These are phyloP conservation scores for Stenotaenia linearis DNA, from an alignment of 2,888 invertebrate genomes.

Conservation along the genomic window DNA sequence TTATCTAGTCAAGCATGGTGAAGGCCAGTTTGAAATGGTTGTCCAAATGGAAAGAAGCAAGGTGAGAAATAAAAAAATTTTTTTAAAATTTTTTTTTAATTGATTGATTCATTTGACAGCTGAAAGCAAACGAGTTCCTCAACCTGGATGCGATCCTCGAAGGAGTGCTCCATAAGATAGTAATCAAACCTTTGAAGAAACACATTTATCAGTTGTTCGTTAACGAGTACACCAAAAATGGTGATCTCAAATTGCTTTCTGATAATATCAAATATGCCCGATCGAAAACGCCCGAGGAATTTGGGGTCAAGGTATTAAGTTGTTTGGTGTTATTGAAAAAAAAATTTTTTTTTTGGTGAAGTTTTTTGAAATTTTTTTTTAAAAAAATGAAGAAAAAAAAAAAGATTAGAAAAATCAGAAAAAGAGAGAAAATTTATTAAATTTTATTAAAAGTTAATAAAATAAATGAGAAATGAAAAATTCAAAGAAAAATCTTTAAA, in stretches of 20 bases:
- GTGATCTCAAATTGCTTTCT: constrained; percentile 47
- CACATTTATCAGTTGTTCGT: constrained; percentile 75
- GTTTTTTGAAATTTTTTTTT: too few species aligned
- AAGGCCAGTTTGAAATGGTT: constrained; percentile 83
- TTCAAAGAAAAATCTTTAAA: too few species aligned
- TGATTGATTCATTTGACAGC: constrained; percentile 49
- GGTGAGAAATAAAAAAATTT: constrained; percentile 50
- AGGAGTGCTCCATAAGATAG: constrained; percentile 85
- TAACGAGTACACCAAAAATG: constrained; percentile 47
- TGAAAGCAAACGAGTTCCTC: constrained; percentile 84
- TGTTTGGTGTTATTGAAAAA: too few species aligned
- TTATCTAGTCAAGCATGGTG: constrained; percentile 91
- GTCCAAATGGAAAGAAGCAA: constrained; percentile 78
- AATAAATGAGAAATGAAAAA: too few species aligned
- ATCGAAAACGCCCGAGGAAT: constrained; percentile 48
- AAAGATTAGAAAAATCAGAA: too few species aligned
- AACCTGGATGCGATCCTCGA: constrained; percentile 94
- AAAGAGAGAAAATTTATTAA: too few species aligned
- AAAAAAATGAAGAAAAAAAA: too few species aligned
- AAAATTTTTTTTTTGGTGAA: too few species aligned
- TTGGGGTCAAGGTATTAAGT: constrained; percentile 51
- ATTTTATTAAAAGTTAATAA: too few species aligned
- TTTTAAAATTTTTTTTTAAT: not conserved
- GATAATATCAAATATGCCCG: constrained; percentile 49
- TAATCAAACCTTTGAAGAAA: constrained; percentile 76